Evolutionary conservation across 2,113 vertebrate species (phyloP).

Genomic region (Anarrhichthys ocellatus): DNA sequence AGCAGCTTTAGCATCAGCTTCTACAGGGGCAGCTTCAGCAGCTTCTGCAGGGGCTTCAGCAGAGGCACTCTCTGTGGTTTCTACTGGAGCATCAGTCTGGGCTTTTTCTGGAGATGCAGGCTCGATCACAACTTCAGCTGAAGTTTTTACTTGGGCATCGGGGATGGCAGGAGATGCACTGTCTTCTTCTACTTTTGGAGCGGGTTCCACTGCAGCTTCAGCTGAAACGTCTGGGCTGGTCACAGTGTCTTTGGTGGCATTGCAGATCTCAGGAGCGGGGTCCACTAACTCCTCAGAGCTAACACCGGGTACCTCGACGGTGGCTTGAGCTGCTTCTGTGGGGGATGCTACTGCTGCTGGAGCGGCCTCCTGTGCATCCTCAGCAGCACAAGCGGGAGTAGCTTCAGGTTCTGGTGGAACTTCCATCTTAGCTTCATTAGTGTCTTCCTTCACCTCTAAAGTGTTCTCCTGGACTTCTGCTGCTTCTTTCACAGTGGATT

Average conservation of each 20-base stretch:
- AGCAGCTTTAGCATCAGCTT: not conserved
- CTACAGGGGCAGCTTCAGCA: not conserved
- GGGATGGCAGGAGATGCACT: not conserved
- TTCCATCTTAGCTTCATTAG: conserved; percentile 8
- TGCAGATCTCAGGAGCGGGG: conserved; percentile 41
- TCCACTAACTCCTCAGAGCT: conserved; percentile 45
- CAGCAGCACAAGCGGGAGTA: not conserved
- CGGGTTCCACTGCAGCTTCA: conserved; percentile 21
- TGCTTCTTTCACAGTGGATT: not conserved
- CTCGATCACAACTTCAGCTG: not conserved
- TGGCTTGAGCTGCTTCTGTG: conserved; percentile 10
- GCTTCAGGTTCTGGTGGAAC: conserved; percentile 4
- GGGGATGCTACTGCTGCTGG: conserved; percentile 9
- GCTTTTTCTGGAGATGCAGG: conserved; percentile 8
- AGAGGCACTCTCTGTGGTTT: not conserved
- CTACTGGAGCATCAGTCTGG: not conserved
- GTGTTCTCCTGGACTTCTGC: conserved; percentile 9
- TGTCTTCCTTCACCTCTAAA: conserved; percentile 23
- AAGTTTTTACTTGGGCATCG: not conserved
- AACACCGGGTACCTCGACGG: not conserved
- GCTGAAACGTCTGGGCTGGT: conserved; percentile 13
- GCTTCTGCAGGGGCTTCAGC: not conserved
- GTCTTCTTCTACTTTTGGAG: conserved; percentile 19
- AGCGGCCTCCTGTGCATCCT: conserved; percentile 17
- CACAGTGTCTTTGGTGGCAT: conserved; percentile 16